A percentile compares a stretch with the other conserved stretches of the same genome.
These are phyloP conservation scores for Cheilosia urbana DNA, from an alignment of 2,888 invertebrate species.

Conservation along the genomic window DNA sequence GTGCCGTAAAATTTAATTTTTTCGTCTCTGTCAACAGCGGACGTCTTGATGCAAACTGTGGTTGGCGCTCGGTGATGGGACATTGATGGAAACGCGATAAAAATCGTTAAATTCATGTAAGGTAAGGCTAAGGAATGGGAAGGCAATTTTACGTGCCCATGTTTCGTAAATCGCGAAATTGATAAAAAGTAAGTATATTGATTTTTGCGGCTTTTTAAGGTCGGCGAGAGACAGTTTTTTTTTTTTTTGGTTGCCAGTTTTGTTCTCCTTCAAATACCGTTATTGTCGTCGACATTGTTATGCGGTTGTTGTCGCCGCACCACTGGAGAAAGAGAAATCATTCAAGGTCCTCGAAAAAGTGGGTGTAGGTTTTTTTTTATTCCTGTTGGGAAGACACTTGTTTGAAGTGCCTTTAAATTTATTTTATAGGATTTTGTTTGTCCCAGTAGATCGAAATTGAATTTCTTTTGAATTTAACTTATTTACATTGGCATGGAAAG, in stretches of 20 bases:
- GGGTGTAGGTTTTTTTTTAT: no score
- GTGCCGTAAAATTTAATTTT: slow-evolving; percentile 43
- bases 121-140: not conserved
- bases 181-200: slow-evolving; percentile 63
- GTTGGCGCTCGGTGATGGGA: not conserved
- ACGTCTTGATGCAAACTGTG: not conserved
- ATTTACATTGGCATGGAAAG: no score
- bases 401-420: slow-evolving; percentile 11
- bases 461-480: slow-evolving; percentile 24
- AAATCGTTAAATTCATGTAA: slow-evolving; percentile 10
- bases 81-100: slow-evolving; percentile 20
- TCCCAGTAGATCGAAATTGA: slow-evolving; percentile 19
- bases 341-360: no score
- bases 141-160: slow-evolving; percentile 37
- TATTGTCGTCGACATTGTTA: slow-evolving; percentile 2
- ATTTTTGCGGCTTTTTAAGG: slow-evolving; percentile 47
- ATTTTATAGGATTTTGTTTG: slow-evolving; percentile 5
- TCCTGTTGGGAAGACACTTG: no score
- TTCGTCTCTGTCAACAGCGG: slow-evolving; percentile 11
- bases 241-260: slow-evolving; percentile 1
- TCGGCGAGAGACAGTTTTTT: slow-evolving; percentile 5
- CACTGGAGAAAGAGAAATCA: no score
- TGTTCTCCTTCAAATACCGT: no score
- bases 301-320: not conserved
- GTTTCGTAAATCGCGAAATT: slow-evolving; percentile 55